Conservation (phyloP, 2,888 invertebrate species). For the Lycocerus yunnanus region DNA sequence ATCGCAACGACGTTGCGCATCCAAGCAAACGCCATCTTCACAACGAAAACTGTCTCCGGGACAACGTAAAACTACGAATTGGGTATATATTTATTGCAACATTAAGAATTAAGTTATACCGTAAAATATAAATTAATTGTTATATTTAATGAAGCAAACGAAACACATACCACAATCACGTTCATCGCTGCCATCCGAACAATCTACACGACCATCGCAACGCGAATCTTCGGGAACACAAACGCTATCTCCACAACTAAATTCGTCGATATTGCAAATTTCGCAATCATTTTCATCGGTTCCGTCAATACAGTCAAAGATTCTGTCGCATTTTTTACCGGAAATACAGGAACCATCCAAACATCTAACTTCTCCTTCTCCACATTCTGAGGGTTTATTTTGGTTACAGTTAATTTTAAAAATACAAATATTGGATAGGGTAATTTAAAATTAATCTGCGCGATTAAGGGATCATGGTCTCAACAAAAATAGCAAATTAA, state of each 20-base stretch:
- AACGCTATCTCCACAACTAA: slow-evolving; percentile 59
- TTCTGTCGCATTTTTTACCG: slow-evolving; percentile 61
- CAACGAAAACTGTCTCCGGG: slow-evolving; percentile 40
- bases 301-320: slow-evolving; percentile 61
- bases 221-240: slow-evolving; percentile 60
- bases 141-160: slow-evolving; percentile 7
- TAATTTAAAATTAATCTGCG: not conserved
- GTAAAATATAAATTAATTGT: not conserved
- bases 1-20: slow-evolving; percentile 64
- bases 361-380: slow-evolving; percentile 24
- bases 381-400: slow-evolving; percentile 28
- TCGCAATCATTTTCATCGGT: slow-evolving; percentile 59
- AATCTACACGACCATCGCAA: slow-evolving; percentile 67
- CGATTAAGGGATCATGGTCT: not conserved
- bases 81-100: not conserved
- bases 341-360: slow-evolving; percentile 47
- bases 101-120: slow-evolving; percentile 1
- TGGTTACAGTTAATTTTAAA: slow-evolving; percentile 6
- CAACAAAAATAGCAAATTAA: not conserved
- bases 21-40: slow-evolving; percentile 26
- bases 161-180: slow-evolving; percentile 59
- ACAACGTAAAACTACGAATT: slow-evolving; percentile 35
- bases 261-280: slow-evolving; percentile 58
- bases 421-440: not conserved
- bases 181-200: slow-evolving; percentile 68